Percentiles rank a stretch among this genome's conserved stretches.
phyloP scores from a whole-genome alignment of 64 coral and sea anemone genomes.

The Pocillopora damicornis region DNA sequence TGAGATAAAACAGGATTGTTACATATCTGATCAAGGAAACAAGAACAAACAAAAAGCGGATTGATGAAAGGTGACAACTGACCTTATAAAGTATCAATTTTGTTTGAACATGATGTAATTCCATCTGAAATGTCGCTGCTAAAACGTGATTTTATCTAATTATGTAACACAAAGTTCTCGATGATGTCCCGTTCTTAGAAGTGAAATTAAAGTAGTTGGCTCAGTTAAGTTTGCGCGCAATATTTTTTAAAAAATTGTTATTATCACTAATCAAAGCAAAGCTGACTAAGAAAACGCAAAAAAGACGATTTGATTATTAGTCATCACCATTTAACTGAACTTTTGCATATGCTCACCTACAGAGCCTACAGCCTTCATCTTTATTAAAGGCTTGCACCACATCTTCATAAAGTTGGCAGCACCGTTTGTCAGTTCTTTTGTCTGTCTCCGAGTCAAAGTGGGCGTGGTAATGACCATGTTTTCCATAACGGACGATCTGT shows the following conservation, averaged over 20 bases:
- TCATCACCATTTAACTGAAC: no score
- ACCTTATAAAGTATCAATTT: no score
- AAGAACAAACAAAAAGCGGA: background rate
- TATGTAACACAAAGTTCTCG: no score
- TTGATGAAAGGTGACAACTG: no score
- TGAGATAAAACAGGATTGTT: conserved; percentile 74
- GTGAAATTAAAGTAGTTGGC: no score
- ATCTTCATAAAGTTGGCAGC: conserved; percentile 69
- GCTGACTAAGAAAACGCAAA: no score
- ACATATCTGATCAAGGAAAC: conserved; percentile 53
- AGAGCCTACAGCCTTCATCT: conserved; percentile 43
- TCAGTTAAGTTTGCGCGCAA: background rate
- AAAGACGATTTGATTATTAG: no score
- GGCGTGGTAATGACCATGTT: conserved; percentile 74
- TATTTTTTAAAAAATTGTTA: no score
- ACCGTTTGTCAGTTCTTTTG: conserved; percentile 50
- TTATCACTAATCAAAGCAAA: no score
- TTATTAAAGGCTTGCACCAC: conserved; percentile 7
- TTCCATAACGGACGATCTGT: conserved; percentile 66
- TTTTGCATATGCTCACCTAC: conserved; percentile 7
- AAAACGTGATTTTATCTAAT: no score
- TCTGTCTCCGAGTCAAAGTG: conserved; percentile 79
- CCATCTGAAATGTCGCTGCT: no score
- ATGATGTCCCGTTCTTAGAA: no score
- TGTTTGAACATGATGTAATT: background rate